These are phyloP conservation scores for Aethes cnicana DNA, from an alignment of 2,888 invertebrate species.

Conservation along the genomic window DNA sequence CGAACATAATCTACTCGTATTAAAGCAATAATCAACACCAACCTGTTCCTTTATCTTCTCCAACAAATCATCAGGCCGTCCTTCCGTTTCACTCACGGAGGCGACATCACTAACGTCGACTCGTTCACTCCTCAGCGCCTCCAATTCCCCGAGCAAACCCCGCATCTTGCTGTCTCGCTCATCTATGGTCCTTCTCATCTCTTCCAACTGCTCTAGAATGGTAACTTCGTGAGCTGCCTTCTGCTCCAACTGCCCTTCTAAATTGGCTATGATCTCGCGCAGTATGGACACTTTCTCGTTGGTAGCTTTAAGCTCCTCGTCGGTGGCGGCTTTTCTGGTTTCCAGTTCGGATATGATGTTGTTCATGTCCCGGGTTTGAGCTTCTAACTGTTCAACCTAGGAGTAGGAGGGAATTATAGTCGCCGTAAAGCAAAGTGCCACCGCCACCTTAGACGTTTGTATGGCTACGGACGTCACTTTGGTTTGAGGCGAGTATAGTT, in stretches of 20 bases:
- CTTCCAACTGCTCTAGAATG: constrained; percentile 82
- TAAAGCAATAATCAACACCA: too few relatives aligned
- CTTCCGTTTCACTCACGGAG: constrained; percentile 55
- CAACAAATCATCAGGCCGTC: constrained; percentile 51
- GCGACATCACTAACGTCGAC: constrained; percentile 64
- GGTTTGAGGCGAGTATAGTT: too few relatives aligned
- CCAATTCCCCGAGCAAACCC: constrained; percentile 77
- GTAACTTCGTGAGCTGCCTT: constrained; percentile 84
- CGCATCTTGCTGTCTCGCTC: constrained; percentile 82
- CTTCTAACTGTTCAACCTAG: constrained; percentile 90
- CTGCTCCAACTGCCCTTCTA: constrained; percentile 88
- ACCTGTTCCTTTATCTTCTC: constrained; percentile 70
- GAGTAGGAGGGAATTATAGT: too few relatives aligned
- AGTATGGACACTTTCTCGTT: constrained; percentile 88
- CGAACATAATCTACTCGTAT: too few relatives aligned
- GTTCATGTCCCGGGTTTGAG: constrained; percentile 87
- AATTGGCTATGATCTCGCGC: constrained; percentile 88
- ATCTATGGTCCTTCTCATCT: constrained; percentile 79
- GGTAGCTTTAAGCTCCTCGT: constrained; percentile 88
- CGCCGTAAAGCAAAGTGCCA: too few relatives aligned
- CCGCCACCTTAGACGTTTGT: too few relatives aligned
- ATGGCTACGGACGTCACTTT: too few relatives aligned
- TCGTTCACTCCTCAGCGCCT: constrained; percentile 72
- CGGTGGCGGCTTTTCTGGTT: constrained; percentile 84
- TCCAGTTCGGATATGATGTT: constrained; percentile 84